Evolutionary conservation across 2,888 invertebrate genomes (phyloP), one percentile per base, ranked within the genome.

Genomic region (Agonum fuliginosum): DNA sequence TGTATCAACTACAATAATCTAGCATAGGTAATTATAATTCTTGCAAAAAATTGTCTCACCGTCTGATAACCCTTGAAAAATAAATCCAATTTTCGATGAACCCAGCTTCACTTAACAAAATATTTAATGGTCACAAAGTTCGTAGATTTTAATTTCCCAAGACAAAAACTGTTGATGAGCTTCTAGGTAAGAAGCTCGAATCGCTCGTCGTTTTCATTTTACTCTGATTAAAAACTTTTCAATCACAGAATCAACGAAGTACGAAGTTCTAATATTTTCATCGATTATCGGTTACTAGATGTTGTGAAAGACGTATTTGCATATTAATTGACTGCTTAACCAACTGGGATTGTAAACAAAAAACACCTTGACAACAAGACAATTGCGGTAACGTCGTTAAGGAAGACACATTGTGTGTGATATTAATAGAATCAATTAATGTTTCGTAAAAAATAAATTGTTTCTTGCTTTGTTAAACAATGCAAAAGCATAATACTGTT

Each of bases 141-240:
- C 17, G 24, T 22, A 20, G 51, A 48, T 34, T 62, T 43, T 27
- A 75, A 75, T 75, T 65, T 75, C n/a, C 41, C 48, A 20, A 67
- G 67, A 75, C 41, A 51, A 54, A 72, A 51, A 17, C 34, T 10
- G 14, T 12, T 51, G 54, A 30, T 54, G 58, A 17, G 72, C n/a
- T 54, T 8, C 14, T 1, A 3, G 22, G 34, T 72, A 37, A 37
- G 5, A n/a, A n/a, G n/a, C n/a, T n/a, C n/a, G 65, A 65, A 17
- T 65, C 65, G 24, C 12, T 69, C 41, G 4, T 2, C 3, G 3
- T 69, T 43, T 19, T 22, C 41, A 12, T 30, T 70, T 70, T 48
- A 12, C 24, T 54, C 37, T 72, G 37, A 72, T 72, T 72, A 72
- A 72, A 72, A 72, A 72, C 37, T 73, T 73, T 58, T 62, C 73